Evolutionary conservation across 2,888 invertebrate species (phyloP), one percentile per base, ranked within the genome.

Genomic region (Panopea generosa): DNA sequence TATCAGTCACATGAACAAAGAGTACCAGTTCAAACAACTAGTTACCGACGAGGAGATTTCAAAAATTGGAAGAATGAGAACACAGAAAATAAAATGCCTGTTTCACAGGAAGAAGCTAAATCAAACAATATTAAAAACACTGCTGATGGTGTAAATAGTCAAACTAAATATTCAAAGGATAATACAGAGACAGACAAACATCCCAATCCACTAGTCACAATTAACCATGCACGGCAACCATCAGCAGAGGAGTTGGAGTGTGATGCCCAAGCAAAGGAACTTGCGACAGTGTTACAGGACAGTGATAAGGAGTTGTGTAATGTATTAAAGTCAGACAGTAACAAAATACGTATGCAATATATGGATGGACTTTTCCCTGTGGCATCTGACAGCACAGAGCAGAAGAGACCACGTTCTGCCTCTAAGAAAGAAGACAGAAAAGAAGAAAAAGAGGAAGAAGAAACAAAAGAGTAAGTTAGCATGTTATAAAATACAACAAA

Each of bases 221-320:
- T 70, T 47, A 74, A 69, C 27, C 90, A 88, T 79, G 82, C 79
- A 43, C 85, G 91, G 49, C 90, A 90, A 77, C 90, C 90, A 26
- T 91, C 91, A 1, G 87, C 95, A 82, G 96, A 96, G 90, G 96
- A 96, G 92, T 94, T 96, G 84, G 96, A 96, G 86, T 96, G 96
- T 93, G 96, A 96, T 89, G 94, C 95, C 86, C 93, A 96, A 73
- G 94, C 93, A 4, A 90, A 92, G 87, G 93, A 93, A 79, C 91
- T 94, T 57, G 93, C 88, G 22, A 75, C 83, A 43, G 85, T 89
- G 26, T 77, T 90, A 67, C 75, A 78, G 18, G 86, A 87, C 4
- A 84, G 87, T 40, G 91, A 91, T 56, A 86, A 85, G 47, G 84
- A 87, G 49, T 75, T 91, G 56, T 86, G 86, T 14, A 81, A 86